Evolutionary conservation across 2,113 vertebrate genomes (phyloP).

Genomic region (Numenius arquata): DNA sequence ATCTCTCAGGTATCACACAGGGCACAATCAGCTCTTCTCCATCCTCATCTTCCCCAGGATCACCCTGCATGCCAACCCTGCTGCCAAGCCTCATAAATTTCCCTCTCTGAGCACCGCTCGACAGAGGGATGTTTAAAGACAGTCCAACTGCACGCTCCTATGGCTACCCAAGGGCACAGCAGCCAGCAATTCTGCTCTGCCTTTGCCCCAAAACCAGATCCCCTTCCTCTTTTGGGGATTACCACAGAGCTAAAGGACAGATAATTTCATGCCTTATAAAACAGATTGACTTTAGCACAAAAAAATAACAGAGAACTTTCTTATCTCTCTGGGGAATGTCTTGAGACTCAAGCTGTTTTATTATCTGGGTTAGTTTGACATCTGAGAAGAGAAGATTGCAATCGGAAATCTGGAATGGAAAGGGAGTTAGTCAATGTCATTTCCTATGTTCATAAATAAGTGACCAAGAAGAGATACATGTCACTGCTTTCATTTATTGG

Average conservation of each 20-base stretch:
- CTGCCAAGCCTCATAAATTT: slow-evolving; percentile 55
- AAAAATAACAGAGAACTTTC: not conserved
- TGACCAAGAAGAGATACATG: not conserved
- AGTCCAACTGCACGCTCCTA: not conserved
- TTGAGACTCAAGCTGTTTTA: not conserved
- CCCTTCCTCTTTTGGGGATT: not conserved
- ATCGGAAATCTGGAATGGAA: slow-evolving; percentile 24
- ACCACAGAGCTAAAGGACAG: not conserved
- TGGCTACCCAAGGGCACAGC: slow-evolving; percentile 28
- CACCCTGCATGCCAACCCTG: not conserved
- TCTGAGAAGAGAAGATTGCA: slow-evolving; percentile 6
- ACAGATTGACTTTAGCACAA: not conserved
- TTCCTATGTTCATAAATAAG: slow-evolving; percentile 43
- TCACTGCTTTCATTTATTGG: slow-evolving; percentile 2
- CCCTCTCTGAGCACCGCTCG: not conserved
- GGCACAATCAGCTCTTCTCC: not conserved
- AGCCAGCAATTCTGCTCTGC: not conserved
- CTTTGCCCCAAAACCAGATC: not conserved
- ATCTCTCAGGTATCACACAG: slow-evolving; percentile 37
- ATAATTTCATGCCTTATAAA: not conserved
- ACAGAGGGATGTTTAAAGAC: fast-evolving
- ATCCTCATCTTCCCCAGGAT: not conserved
- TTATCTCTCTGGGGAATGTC: not conserved
- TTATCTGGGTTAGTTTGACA: slow-evolving; percentile 53
- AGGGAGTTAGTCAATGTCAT: not conserved